These are phyloP conservation scores for Stichodactyla mertensii DNA, from an alignment of 64 coral and sea anemone species.

Conservation along the genomic window DNA sequence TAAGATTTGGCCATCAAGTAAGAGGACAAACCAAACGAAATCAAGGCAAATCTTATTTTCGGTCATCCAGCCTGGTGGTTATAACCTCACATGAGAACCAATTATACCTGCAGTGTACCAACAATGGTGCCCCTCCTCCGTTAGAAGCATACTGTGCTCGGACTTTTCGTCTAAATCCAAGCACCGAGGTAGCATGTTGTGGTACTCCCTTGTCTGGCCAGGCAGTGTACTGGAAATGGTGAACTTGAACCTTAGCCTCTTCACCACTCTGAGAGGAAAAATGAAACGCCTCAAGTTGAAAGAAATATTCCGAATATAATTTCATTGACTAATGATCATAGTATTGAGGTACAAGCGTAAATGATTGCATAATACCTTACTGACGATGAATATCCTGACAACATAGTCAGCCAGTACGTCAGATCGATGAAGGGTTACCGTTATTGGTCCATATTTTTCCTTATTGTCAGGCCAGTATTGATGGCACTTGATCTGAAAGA, in stretches of 20 bases:
- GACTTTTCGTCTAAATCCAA: conserved; percentile 36
- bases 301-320: background rate
- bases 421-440: conserved; percentile 22
- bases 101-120: conserved; percentile 52
- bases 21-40: too few relatives aligned
- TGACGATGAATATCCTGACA: conserved; percentile 29
- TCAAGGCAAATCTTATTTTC: too few relatives aligned
- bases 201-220: conserved; percentile 68
- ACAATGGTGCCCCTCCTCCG: conserved; percentile 24
- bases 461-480: conserved; percentile 53
- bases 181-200: conserved; percentile 52
- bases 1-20: too few relatives aligned
- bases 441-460: conserved; percentile 29
- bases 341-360: background rate
- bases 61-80: too few relatives aligned
- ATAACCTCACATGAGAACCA: too few relatives aligned
- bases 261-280: conserved; percentile 8
- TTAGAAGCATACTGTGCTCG: conserved; percentile 22
- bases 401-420: conserved; percentile 51
- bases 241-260: conserved; percentile 16
- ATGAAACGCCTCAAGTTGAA: background rate
- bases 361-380: conserved; percentile 19
- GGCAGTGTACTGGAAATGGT: conserved; percentile 48
- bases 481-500: conserved; percentile 45
- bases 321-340: background rate